Evolutionary conservation across 1,140 invertebrate genomes (phyloP), one percentile per base, ranked within the genome.

Genomic region (Caenorhabditis brenneri): DNA sequence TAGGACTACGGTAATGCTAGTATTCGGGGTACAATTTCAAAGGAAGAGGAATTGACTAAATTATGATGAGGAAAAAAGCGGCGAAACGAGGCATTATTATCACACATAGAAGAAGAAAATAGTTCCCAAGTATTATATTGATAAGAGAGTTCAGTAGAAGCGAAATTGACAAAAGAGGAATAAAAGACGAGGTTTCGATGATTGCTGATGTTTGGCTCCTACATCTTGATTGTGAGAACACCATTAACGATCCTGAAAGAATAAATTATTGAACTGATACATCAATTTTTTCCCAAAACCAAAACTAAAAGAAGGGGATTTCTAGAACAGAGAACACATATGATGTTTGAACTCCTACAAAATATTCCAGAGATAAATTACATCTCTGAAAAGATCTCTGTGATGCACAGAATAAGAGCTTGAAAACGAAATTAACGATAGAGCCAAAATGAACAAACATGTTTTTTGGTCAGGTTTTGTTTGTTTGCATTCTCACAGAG

Each of bases 71-170:
- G 65, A 65, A 33, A n/a, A n/a, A n/a, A n/a, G n/a, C n/a, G 19
- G 36, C 65, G 65, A 74, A 74, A 33, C 33, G 42, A 65, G 33
- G 22, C 65, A 74, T 42, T 24, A 74, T 74, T 74, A 74, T 74
- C 65, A 74, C 58, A 36, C 65, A 74, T 74, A 74, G 65, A 42
- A 74, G 22, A 74, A 39, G 29, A 24, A 51, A 55, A 65, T 6
- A 74, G n/a, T 74, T 74, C 65, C 65, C 65, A 74, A 42, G 33
- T 42, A n/a, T n/a, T n/a, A 74, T 74, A 74, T 74, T 74, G 65
- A 74, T 74, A 74, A 74, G 36, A 74, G 19, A 74, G 33, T 42
- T 74, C 65, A 74, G n/a, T 74, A 74, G 36, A 74, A 42, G 36
- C 33, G 22, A 19, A 74, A 74, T 42, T 12, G 33, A 31, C 6